A percentile compares a stretch with the other conserved stretches of the same genome.
These are phyloP conservation scores for Labrus mixtus DNA, from an alignment of 2,113 vertebrate genomes.

Conservation along the genomic window DNA sequence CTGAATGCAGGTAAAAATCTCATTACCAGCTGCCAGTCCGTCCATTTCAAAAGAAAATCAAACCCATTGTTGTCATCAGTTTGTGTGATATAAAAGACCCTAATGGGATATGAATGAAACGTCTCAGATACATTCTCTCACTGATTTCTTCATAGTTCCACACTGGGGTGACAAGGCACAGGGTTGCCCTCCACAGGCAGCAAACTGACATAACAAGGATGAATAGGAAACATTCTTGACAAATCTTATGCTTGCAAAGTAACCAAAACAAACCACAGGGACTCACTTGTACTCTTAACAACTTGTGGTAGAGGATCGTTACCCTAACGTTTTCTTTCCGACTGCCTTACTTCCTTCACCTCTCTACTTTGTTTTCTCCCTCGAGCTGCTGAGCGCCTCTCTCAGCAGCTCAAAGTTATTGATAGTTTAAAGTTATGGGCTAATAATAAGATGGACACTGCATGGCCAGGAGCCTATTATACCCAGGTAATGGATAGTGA, in stretches of 20 bases:
- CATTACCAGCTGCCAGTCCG: not conserved
- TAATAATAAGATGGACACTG: slow-evolving; percentile 85
- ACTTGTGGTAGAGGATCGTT: slow-evolving; percentile 35
- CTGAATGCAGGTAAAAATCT: slow-evolving; percentile 29
- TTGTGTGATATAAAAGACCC: slow-evolving; percentile 42
- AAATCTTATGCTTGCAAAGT: slow-evolving; percentile 32
- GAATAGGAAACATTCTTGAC: slow-evolving; percentile 5
- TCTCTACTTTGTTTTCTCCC: slow-evolving; percentile 52
- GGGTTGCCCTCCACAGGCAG: slow-evolving; percentile 72
- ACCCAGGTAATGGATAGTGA: slow-evolving; percentile 83
- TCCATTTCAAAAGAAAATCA: slow-evolving; percentile 43
- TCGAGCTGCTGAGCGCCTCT: slow-evolving; percentile 16
- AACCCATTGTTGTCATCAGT: slow-evolving; percentile 40
- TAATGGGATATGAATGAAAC: slow-evolving; percentile 54
- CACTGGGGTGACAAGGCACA: slow-evolving; percentile 49
- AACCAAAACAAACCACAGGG: slow-evolving; percentile 20
- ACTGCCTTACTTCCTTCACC: slow-evolving; percentile 59
- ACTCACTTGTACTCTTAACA: not conserved
- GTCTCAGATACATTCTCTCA: slow-evolving; percentile 41
- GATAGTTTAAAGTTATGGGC: slow-evolving; percentile 85
- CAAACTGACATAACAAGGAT: slow-evolving; percentile 32
- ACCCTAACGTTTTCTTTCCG: slow-evolving; percentile 63
- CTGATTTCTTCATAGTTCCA: slow-evolving; percentile 52
- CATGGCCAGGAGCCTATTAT: slow-evolving; percentile 84
- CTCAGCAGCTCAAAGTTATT: slow-evolving; percentile 81